Evolutionary conservation across 2,113 vertebrate genomes (phyloP).

Genomic region (Lontra canadensis): DNA sequence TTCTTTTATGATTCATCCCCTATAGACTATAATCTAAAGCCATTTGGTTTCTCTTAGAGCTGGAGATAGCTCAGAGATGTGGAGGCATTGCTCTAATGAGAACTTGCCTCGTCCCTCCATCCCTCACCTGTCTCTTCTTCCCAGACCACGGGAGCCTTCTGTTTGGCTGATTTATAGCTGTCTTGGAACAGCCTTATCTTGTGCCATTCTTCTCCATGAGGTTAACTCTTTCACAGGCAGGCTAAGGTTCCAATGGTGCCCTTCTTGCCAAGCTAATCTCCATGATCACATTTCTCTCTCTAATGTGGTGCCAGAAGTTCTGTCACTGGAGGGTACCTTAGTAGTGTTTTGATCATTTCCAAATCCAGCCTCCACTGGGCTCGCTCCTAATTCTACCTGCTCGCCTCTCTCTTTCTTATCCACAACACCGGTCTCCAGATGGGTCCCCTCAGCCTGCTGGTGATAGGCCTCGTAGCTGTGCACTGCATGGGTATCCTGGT

Average conservation of each 20-base stretch:
- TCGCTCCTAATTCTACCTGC: slow-evolving; percentile 32
- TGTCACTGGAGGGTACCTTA: neutral
- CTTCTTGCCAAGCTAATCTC: neutral
- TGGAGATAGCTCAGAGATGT: neutral
- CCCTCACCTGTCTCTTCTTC: neutral
- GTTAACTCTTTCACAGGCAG: neutral
- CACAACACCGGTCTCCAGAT: slow-evolving; percentile 83
- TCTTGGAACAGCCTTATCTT: neutral
- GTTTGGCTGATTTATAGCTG: neutral
- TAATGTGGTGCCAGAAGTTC: neutral
- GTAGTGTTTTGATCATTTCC: neutral
- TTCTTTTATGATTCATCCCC: neutral
- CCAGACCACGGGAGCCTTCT: neutral
- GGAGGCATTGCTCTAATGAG: neutral
- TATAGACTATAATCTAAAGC: neutral
- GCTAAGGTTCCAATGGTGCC: neutral
- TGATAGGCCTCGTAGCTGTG: slow-evolving; percentile 93
- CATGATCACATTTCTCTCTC: neutral
- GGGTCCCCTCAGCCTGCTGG: slow-evolving; percentile 93
- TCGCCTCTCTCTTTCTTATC: slow-evolving; percentile 55
- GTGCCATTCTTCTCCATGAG: neutral
- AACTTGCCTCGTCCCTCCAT: too few species aligned
- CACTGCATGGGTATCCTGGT: slow-evolving; percentile 97
- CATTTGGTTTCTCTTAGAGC: neutral
- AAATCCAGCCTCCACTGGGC: neutral